Conservation (phyloP, 1,140 invertebrate species). For the Pogonomyrmex barbatus region DNA sequence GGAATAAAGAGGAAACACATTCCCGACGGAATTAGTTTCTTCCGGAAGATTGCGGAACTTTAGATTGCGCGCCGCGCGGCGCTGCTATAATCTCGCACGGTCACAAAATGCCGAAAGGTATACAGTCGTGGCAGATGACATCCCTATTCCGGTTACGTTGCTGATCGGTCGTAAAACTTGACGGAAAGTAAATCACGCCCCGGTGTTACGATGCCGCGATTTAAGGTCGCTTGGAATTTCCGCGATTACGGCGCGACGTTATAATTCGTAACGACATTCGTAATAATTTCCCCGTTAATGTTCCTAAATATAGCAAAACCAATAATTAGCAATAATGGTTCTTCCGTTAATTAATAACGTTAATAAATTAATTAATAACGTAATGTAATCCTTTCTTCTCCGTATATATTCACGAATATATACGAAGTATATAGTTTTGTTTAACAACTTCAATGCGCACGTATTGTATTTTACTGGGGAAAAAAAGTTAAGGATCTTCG, state of each 20-base stretch:
- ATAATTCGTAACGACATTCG: conserved; percentile 22
- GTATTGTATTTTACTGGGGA: not conserved
- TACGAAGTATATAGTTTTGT: not conserved
- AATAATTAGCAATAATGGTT: not conserved
- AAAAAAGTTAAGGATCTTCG: not conserved
- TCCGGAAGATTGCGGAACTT: conserved; percentile 37
- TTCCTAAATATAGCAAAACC: not conserved
- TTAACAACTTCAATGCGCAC: not conserved
- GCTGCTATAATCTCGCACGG: conserved; percentile 26
- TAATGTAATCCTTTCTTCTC: not conserved
- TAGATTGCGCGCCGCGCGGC: conserved; percentile 21
- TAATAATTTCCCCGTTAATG: conserved; percentile 9
- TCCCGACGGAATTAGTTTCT: conserved; percentile 42
- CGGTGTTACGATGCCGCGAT: not conserved
- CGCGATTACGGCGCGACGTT: conserved; percentile 17
- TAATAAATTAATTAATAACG: not conserved
- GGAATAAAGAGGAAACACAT: not conserved
- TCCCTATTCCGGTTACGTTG: conserved; percentile 9
- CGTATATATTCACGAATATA: no score
- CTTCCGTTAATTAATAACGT: not conserved
- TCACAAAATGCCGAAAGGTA: conserved; percentile 22
- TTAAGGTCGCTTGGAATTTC: conserved; percentile 26
- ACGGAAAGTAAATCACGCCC: conserved; percentile 15
- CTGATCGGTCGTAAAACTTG: conserved; percentile 43
- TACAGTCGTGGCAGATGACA: conserved; percentile 43